phyloP scores from a whole-genome alignment of 1,140 invertebrate species.

The Eubasilissa regina region DNA sequence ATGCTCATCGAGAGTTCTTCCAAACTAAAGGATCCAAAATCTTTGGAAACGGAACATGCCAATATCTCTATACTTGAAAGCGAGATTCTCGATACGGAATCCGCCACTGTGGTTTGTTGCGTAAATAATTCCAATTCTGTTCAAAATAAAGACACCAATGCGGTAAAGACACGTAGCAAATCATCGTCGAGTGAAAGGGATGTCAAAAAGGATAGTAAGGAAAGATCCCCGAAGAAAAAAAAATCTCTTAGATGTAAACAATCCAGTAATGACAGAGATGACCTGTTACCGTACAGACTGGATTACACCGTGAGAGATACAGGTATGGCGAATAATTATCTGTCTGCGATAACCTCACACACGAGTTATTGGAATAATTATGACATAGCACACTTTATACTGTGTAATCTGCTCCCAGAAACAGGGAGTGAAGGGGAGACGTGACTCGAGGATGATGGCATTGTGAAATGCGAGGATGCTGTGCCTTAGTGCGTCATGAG shows the following conservation, averaged over 20 bases:
- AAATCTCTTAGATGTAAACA: no score
- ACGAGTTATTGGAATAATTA: constrained; percentile 82
- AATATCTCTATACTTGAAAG: background rate
- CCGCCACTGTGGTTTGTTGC: background rate
- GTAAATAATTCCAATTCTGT: background rate
- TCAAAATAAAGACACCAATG: background rate
- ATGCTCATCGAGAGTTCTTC: constrained; percentile 12
- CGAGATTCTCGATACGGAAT: background rate
- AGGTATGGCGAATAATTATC: constrained; percentile 70
- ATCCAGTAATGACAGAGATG: constrained; percentile 32
- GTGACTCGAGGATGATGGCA: constrained; percentile 64
- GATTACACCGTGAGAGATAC: constrained; percentile 57
- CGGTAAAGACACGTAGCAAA: background rate
- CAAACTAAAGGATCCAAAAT: constrained; percentile 6
- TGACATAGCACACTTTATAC: constrained; percentile 81
- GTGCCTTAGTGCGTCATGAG: constrained; percentile 9
- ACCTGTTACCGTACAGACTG: constrained; percentile 50
- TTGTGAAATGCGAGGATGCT: constrained; percentile 59
- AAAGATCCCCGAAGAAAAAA: no score
- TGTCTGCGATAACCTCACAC: constrained; percentile 80
- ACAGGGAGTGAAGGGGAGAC: constrained; percentile 16
- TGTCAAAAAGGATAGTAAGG: background rate
- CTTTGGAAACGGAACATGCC: background rate
- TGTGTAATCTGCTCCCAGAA: constrained; percentile 76
- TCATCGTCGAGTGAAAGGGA: background rate